Percentiles rank a stretch among this genome's conserved stretches.
Conservation (phyloP, 2,888 invertebrate species). For the Tholera decimalis region DNA sequence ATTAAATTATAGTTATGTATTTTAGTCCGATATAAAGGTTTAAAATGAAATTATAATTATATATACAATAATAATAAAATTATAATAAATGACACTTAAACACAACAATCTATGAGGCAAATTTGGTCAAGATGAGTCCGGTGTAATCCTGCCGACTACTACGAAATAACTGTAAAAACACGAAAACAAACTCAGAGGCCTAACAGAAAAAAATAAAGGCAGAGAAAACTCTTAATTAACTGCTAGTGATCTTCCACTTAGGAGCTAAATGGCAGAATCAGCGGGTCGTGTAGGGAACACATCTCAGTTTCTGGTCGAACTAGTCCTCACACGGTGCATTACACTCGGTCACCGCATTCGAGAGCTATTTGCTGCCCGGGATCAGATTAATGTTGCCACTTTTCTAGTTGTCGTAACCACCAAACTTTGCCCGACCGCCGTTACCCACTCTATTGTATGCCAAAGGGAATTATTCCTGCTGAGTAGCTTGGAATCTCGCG, state of each 20-base stretch:
- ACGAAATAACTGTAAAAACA: background rate
- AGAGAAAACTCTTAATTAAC: constrained; percentile 4
- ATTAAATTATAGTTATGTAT: too few species aligned
- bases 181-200: background rate
- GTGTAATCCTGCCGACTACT: background rate
- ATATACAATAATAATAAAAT: too few species aligned
- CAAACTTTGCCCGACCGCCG: constrained; percentile 71
- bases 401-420: constrained; percentile 87
- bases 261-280: constrained; percentile 9
- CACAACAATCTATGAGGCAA: background rate
- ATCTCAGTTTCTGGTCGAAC: constrained; percentile 84
- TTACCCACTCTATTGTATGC: constrained; percentile 68
- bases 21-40: too few species aligned
- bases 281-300: constrained; percentile 64
- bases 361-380: constrained; percentile 87
- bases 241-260: constrained; percentile 19
- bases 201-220: background rate
- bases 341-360: constrained; percentile 88
- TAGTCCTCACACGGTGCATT: constrained; percentile 87
- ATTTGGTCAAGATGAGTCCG: background rate
- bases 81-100: background rate
- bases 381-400: constrained; percentile 90
- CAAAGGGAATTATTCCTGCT: constrained; percentile 57
- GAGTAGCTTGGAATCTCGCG: constrained; percentile 30
- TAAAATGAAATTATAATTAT: too few species aligned